Evolutionary conservation across 1,140 invertebrate genomes (phyloP).

Genomic region (Bombus confusus): DNA sequence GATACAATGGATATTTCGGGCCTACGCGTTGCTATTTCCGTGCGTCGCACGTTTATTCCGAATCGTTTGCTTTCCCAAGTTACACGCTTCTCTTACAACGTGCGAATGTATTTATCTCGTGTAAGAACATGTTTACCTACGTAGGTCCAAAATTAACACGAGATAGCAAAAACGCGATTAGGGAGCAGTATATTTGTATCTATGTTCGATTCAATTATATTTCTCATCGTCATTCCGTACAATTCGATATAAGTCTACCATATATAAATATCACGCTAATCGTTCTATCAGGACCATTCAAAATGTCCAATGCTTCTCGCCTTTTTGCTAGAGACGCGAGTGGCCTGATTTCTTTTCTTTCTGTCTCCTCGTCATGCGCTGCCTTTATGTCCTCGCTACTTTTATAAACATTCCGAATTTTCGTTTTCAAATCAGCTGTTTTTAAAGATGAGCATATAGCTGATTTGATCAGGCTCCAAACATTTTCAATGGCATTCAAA

Average conservation of each 20-base stretch:
- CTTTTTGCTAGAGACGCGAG: neutral
- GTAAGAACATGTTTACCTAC: neutral
- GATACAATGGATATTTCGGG: conserved; percentile 62
- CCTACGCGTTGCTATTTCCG: conserved; percentile 57
- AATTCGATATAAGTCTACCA: neutral
- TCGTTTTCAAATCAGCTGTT: neutral
- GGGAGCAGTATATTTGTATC: fast-evolving
- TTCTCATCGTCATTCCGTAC: neutral
- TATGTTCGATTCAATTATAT: neutral
- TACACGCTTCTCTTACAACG: neutral
- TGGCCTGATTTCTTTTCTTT: neutral
- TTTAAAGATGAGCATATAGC: neutral
- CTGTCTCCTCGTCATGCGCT: neutral
- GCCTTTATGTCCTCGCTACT: neutral
- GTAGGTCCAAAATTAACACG: too few relatives aligned
- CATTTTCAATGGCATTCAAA: neutral
- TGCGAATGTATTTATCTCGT: neutral
- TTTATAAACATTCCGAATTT: neutral
- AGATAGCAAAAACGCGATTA: neutral
- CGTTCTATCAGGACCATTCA: fast-evolving
- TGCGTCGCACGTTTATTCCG: conserved; percentile 57
- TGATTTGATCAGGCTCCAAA: neutral
- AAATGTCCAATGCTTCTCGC: neutral
- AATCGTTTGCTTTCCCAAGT: conserved; percentile 54
- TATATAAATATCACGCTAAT: neutral